Base-by-base conservation (phyloP, 2,113 vertebrate species). In the Cyrtonyx montezumae region DNA sequence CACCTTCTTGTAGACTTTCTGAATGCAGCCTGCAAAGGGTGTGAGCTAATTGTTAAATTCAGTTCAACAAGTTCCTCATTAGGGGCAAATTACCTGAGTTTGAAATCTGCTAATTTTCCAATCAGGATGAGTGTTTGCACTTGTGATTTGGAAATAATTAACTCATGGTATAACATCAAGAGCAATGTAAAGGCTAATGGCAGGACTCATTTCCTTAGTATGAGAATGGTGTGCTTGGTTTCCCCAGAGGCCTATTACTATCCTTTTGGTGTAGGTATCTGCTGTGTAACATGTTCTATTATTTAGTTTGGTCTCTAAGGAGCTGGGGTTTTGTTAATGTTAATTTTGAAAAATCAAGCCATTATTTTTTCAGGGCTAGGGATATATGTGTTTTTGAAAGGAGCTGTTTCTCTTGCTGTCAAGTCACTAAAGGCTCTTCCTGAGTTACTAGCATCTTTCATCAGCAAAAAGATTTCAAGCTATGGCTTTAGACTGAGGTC, bases 1-100 rank as follows among this genome's bases (percentile, higher is more conserved):
- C 53, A 56, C 30, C 28, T 91, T 84, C 76, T 45, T 65, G 7
- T 65, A 95, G 80, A 59, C 84, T 61, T 76, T 56, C 32, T 51
- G 79, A 70, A 94, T 12, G 58, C 96, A 97, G 97, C 62, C 95
- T 97, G 95, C 95, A 97, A 98, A 97, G 95, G 91, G 93, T 97
- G 96, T 97, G 95, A 98, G 94, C 96, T 98, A 98, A 98, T 98
- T 97, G 97, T 98, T 97, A 98, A 98, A 98, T 98, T 98, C 97
- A 97, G 96, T 97, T 98, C 97, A 98, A 98, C 98, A 98, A 98
- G 97, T 98, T 98, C 95, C 97, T 98, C 98, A 97, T 98, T 98
- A 98, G 97, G 96, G 89, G 69, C 80, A 98, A 98, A 98, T 98
- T 98, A 98, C 97, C 96, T 79, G 97, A 98, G 97, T 97, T 98